phyloP scores from a whole-genome alignment of 2,113 vertebrate genomes.

The Zosterops pallidus region DNA sequence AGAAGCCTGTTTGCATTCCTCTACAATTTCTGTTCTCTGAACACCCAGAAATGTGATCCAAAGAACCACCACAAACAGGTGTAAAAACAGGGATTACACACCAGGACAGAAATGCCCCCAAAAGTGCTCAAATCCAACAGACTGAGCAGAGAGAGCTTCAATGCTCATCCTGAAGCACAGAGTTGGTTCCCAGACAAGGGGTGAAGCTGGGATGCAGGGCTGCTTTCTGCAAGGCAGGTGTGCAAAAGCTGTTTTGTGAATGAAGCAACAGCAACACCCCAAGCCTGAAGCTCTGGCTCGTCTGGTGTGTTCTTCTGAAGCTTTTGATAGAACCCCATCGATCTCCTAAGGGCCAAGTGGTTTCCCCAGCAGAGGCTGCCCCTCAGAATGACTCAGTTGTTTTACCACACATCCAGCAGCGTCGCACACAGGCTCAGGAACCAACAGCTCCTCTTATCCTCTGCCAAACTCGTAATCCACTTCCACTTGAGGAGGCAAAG shows the following conservation, averaged over 20 bases:
- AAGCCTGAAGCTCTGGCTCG: neutral
- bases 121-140: neutral
- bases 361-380: constrained; percentile 6
- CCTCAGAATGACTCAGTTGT: neutral
- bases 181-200: neutral
- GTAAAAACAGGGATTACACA: neutral
- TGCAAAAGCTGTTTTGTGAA: neutral
- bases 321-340: neutral
- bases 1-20: neutral
- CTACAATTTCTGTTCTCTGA: neutral
- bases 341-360: neutral
- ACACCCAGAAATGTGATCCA: neutral
- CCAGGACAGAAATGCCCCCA: neutral
- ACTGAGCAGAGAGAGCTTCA: neutral
- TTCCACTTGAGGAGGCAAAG: constrained; percentile 9
- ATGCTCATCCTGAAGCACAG: neutral
- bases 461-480: constrained; percentile 21
- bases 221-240: neutral
- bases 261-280: neutral
- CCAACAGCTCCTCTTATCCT: constrained; percentile 28
- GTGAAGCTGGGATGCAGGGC: neutral
- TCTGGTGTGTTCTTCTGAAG: neutral
- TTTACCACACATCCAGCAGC: neutral
- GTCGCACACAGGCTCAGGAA: neutral
- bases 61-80: rapidly evolving